A percentile compares a stretch with the other conserved stretches of the same genome.
These are phyloP conservation scores for Drosophila triauraria DNA, from an alignment of 1,140 invertebrate species.

Conservation along the genomic window DNA sequence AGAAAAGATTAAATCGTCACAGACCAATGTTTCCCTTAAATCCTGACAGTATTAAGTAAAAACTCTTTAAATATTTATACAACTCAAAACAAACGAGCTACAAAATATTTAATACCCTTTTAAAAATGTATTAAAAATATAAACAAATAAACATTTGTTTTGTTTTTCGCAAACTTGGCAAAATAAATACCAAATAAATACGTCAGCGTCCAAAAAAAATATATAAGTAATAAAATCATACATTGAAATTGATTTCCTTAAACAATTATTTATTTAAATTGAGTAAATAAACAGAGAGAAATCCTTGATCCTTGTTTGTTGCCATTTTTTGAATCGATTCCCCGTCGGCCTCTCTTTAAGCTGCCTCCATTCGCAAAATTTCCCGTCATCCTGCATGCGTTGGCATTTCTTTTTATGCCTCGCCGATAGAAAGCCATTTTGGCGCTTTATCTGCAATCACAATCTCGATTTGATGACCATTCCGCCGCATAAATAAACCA, in stretches of 20 bases:
- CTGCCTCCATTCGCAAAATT: background rate
- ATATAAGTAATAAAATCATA: background rate
- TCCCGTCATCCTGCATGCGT: background rate
- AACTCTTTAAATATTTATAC: background rate
- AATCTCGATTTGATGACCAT: conserved; percentile 75
- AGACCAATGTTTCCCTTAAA: background rate
- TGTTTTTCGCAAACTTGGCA: background rate
- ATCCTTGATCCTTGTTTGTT: background rate
- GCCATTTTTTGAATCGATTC: background rate
- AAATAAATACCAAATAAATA: conserved; percentile 8
- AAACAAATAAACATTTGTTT: background rate
- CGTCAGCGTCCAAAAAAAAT: background rate
- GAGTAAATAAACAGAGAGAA: background rate
- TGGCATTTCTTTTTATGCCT: conserved; percentile 9
- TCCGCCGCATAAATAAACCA: conserved; percentile 74
- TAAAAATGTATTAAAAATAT: background rate
- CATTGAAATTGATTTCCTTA: conserved; percentile 1
- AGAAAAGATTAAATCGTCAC: background rate
- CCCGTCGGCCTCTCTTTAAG: background rate
- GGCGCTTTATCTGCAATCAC: conserved; percentile 52
- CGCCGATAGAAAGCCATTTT: conserved; percentile 20
- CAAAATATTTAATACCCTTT: background rate
- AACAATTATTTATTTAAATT: conserved; percentile 6
- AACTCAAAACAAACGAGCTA: background rate
- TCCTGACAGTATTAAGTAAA: background rate